These are phyloP conservation scores for Archaeoteleia sp. DNA, from an alignment of 2,888 invertebrate species.

Conservation along the genomic window DNA sequence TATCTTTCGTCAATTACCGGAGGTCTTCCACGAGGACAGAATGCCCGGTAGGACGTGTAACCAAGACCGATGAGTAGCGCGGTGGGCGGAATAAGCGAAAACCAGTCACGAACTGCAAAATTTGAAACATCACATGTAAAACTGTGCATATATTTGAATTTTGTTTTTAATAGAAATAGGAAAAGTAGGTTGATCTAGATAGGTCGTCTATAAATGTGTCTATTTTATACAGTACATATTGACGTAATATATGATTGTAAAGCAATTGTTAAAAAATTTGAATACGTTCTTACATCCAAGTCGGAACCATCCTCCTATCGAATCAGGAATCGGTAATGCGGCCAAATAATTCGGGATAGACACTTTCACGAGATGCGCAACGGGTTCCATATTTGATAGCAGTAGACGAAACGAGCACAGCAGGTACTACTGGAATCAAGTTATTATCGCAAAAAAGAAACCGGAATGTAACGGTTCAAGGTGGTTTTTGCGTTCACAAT, in stretches of 20 bases:
- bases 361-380: slow-evolving; percentile 86
- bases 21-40: slow-evolving; percentile 80
- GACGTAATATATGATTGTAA: too few relatives aligned
- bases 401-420: slow-evolving; percentile 21
- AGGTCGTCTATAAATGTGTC: too few relatives aligned
- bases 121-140: slow-evolving; percentile 20
- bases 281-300: slow-evolving; percentile 81
- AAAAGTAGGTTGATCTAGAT: slow-evolving; percentile 15
- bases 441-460: neutral
- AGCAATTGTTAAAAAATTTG: slow-evolving; percentile 67
- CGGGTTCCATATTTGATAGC: slow-evolving; percentile 81
- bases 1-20: slow-evolving; percentile 59
- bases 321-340: slow-evolving; percentile 88
- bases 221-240: too few relatives aligned
- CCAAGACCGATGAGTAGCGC: slow-evolving; percentile 86
- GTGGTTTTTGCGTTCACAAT: too few relatives aligned
- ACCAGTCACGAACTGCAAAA: slow-evolving; percentile 88
- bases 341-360: slow-evolving; percentile 90
- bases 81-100: slow-evolving; percentile 87
- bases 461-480: neutral
- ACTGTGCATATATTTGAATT: slow-evolving; percentile 8
- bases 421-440: slow-evolving; percentile 55
- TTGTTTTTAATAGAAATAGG: slow-evolving; percentile 22
- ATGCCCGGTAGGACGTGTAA: slow-evolving; percentile 86
- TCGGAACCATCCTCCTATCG: slow-evolving; percentile 89